Evolutionary conservation across 1,140 invertebrate genomes (phyloP).

Genomic region (Pentalonia nigronervosa): DNA sequence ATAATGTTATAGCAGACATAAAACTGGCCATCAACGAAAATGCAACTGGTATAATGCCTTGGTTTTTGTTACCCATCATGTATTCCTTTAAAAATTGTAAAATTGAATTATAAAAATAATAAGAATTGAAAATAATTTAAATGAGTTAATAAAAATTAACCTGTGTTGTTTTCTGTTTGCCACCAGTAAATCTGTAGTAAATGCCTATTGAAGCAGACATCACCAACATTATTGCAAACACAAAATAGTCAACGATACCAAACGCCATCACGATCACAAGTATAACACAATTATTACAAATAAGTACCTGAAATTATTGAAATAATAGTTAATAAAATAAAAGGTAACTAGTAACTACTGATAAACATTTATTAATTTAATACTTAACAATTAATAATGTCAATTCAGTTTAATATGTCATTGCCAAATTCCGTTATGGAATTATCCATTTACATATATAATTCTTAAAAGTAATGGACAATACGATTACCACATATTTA

Average conservation of each 20-base stretch:
- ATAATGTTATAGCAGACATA: slow-evolving; percentile 92
- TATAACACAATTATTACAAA: neutral
- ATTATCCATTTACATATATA: neutral
- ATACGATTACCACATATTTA: neutral
- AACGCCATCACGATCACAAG: slow-evolving; percentile 5
- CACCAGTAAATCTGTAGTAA: slow-evolving; percentile 85
- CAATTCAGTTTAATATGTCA: neutral
- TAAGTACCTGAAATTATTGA: neutral
- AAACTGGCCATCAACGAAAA: slow-evolving; percentile 92
- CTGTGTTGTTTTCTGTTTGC: slow-evolving; percentile 83
- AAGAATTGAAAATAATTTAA: neutral
- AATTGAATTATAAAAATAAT: slow-evolving; percentile 30
- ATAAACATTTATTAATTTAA: neutral
- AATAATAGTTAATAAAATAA: neutral
- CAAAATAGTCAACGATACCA: slow-evolving; percentile 69
- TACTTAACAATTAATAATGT: neutral
- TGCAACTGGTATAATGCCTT: slow-evolving; percentile 80
- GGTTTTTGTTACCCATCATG: slow-evolving; percentile 79
- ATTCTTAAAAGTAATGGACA: neutral
- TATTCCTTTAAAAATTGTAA: slow-evolving; percentile 74
- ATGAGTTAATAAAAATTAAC: slow-evolving; percentile 63
- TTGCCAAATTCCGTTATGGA: neutral
- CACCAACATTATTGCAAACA: slow-evolving; percentile 70
- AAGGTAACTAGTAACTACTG: neutral
- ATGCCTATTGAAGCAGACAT: slow-evolving; percentile 78